phyloP scores from a whole-genome alignment of 2,888 invertebrate species.

The Volucella inflata region DNA sequence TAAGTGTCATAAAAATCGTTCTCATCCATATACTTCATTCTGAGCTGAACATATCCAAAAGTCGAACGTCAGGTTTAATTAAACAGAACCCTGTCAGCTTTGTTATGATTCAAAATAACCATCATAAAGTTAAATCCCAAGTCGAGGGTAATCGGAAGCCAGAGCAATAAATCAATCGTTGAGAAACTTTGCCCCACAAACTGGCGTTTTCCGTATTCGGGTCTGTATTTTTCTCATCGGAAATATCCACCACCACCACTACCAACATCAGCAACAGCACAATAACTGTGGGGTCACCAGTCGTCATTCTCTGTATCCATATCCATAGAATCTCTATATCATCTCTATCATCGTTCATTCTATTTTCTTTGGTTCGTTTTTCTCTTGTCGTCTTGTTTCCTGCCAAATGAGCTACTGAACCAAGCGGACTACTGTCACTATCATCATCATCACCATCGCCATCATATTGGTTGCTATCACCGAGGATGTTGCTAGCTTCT shows the following conservation, averaged over 20 bases:
- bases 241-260: constrained; percentile 17
- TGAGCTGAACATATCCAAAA: too few relatives aligned
- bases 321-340: not conserved
- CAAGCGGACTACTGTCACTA: constrained; percentile 32
- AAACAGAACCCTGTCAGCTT: not conserved
- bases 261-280: too few relatives aligned
- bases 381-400: not conserved
- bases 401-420: constrained; percentile 49
- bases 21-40: too few relatives aligned
- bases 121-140: not conserved
- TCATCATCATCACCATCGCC: constrained; percentile 13
- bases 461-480: not conserved
- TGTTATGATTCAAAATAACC: not conserved
- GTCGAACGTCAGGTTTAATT: too few relatives aligned
- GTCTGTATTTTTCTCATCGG: constrained; percentile 41
- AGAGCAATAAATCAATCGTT: constrained; percentile 65
- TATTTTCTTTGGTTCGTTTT: not conserved
- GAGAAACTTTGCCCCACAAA: constrained; percentile 31
- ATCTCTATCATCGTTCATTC: constrained; percentile 8
- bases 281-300: constrained; percentile 34
- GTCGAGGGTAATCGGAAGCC: constrained; percentile 15
- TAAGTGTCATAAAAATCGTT: too few relatives aligned
- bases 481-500: constrained; percentile 46
- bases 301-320: constrained; percentile 1
- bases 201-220: not conserved